These are phyloP conservation scores for Exephanes ischioxanthus DNA, from an alignment of 2,888 invertebrate genomes.

Conservation along the genomic window DNA sequence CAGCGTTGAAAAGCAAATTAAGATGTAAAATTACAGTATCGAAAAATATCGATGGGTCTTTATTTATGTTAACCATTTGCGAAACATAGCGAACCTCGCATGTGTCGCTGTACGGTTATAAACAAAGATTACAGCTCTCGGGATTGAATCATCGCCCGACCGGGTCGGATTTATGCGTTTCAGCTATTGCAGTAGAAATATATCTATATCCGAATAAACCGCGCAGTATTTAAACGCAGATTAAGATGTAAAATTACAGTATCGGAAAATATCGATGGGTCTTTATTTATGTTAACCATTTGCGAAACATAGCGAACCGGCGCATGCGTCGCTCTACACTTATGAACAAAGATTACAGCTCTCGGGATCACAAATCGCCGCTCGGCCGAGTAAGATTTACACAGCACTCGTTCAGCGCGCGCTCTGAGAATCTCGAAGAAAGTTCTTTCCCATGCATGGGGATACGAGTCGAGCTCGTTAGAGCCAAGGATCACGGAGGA, in stretches of 20 bases:
- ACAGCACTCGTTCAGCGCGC: constrained; percentile 4
- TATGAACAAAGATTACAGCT: too few species aligned
- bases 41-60: too few species aligned
- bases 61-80: too few species aligned
- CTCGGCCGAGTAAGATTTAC: not conserved
- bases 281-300: too few species aligned
- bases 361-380: too few species aligned
- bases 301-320: too few species aligned
- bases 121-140: too few species aligned
- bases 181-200: not conserved
- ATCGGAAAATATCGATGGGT: too few species aligned
- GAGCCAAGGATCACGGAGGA: constrained; percentile 16
- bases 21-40: not conserved
- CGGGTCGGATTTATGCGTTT: not conserved
- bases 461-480: constrained; percentile 20
- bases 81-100: too few species aligned
- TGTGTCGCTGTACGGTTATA: too few species aligned
- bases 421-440: constrained; percentile 73
- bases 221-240: not conserved
- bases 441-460: constrained; percentile 75
- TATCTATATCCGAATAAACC: not conserved
- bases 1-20: not conserved
- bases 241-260: not conserved
- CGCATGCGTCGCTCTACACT: too few species aligned
- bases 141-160: too few species aligned